phyloP scores from a whole-genome alignment of 1,140 invertebrate species.

The Wasmannia auropunctata region DNA sequence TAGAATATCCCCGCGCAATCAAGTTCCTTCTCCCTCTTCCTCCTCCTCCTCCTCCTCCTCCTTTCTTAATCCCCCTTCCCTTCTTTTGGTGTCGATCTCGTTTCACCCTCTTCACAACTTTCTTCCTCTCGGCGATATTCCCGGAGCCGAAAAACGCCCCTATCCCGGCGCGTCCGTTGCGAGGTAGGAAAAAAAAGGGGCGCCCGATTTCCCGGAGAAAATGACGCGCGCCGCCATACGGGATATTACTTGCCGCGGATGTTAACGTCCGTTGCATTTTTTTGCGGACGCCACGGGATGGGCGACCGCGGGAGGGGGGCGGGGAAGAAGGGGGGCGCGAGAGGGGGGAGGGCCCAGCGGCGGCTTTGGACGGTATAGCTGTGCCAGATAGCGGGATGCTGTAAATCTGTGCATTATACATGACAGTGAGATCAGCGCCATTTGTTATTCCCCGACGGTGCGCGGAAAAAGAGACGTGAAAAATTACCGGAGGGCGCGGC shows the following conservation, averaged over 20 bases:
- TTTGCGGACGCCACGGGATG: constrained; percentile 22
- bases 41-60: background rate
- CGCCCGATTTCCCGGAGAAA: constrained; percentile 69
- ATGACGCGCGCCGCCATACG: constrained; percentile 70
- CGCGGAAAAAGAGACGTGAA: constrained; percentile 66
- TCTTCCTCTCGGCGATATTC: constrained; percentile 59
- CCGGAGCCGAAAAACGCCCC: constrained; percentile 57
- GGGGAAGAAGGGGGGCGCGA: background rate
- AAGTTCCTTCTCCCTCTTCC: constrained; percentile 28
- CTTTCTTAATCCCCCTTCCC: background rate
- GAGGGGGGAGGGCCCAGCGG: background rate
- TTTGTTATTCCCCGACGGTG: constrained; percentile 66
- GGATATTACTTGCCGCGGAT: constrained; percentile 75
- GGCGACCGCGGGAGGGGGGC: background rate
- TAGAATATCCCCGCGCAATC: constrained; percentile 69
- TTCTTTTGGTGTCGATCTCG: constrained; percentile 33
- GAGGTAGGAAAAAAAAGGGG: constrained; percentile 44
- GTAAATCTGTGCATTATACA: constrained; percentile 78
- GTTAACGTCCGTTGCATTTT: constrained; percentile 77
- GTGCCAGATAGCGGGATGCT: constrained; percentile 72
- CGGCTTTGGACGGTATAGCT: constrained; percentile 59
- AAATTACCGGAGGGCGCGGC: constrained; percentile 65
- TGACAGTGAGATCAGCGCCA: constrained; percentile 73
- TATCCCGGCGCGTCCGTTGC: constrained; percentile 59
- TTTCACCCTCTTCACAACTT: constrained; percentile 67